phyloP scores from a whole-genome alignment of 2,113 vertebrate genomes.

The Clupea harengus region DNA sequence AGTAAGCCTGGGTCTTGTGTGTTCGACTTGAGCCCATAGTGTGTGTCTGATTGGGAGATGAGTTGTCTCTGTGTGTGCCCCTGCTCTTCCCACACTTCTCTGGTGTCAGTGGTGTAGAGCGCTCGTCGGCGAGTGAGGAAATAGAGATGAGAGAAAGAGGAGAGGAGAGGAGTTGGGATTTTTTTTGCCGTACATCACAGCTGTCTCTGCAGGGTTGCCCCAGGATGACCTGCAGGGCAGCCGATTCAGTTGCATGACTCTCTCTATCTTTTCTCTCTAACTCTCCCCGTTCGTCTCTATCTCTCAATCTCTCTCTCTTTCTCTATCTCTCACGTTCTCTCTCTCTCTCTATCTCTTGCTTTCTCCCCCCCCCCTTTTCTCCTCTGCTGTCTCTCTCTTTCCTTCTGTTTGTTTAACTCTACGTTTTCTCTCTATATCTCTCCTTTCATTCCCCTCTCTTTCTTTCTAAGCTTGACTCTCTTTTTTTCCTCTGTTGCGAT shows the following conservation, averaged over 20 bases:
- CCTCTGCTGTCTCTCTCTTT: background rate
- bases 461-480: background rate
- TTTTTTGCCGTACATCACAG: background rate
- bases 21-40: no score
- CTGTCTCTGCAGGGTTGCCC: conserved; percentile 7
- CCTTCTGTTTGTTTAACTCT: background rate
- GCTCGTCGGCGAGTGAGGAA: no score
- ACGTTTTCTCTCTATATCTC: background rate
- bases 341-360: background rate
- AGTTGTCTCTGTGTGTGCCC: no score
- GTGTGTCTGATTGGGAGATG: no score
- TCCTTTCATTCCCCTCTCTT: background rate
- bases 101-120: no score
- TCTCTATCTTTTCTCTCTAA: background rate
- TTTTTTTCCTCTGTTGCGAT: background rate
- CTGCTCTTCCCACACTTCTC: no score
- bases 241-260: background rate
- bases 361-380: no score
- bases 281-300: background rate
- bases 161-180: background rate
- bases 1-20: no score
- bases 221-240: background rate
- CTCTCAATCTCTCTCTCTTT: background rate
- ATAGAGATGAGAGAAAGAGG: background rate
- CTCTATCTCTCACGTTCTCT: background rate